Base-by-base conservation (phyloP, 2,888 invertebrate genomes). In the Dolichomitus sp. region DNA sequence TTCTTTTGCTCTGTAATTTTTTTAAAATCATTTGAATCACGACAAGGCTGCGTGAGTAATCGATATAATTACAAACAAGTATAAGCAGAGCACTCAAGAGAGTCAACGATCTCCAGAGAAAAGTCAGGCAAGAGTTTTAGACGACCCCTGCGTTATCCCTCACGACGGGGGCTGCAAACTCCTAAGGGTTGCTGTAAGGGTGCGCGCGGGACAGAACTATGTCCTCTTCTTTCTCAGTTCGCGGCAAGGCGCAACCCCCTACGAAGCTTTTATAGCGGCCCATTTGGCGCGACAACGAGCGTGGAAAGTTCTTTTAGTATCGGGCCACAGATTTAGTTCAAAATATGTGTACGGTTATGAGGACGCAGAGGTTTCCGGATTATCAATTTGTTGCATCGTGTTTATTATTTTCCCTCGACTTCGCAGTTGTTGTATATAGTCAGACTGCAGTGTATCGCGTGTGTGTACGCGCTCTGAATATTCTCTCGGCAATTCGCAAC, bases 241-340 rank as follows among this genome's bases (percentile, higher is more conserved):
- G 59, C 23, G 52, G 54, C 80, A 82, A 84, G 84, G 57, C 52
- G 19, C 69, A 57, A 42, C 69, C 52, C 66, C 52, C 75, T 70
- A 87, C 89, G 88, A 89, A 85, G 89, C 91, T 93, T 93, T 93
- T 93, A 93, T 93, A 90, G 93, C 93, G 92, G 91, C 92, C 93
- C 93, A 93, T 93, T 93, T 93, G 93, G 92, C 92, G 92, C 92
- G 92, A 93, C 93, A 93, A 93, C 93, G 93, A 93, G 93, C 93
- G 91, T 90, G 90, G 90, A 93, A 93, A 93, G 86, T 93, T 93
- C 91, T 92, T 93, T 92, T 91, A 91, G 92, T 91, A 90, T 90
- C 89, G 89, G 87, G 88, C 89, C 89, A 90, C 91, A 91, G 93
- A 93, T 93, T 93, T 89, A 90, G 86, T 87, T 84, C 81, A 90